phyloP scores from a whole-genome alignment of 1,140 invertebrate genomes.

The Cataglyphis hispanica region DNA sequence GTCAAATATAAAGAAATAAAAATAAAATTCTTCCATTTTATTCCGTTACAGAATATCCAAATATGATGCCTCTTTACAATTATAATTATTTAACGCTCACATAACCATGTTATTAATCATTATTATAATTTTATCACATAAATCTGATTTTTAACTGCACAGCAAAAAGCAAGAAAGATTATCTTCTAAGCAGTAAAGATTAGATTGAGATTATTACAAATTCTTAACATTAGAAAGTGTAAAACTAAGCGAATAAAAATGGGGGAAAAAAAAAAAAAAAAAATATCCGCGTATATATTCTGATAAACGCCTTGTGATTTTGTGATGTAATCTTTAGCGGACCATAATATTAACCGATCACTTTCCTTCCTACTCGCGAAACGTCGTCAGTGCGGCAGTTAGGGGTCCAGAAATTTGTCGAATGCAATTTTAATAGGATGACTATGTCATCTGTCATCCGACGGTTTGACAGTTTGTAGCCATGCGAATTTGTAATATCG shows the following conservation, averaged over 20 bases:
- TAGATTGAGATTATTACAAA: neutral
- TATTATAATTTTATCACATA: neutral
- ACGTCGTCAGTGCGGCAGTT: neutral
- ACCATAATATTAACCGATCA: constrained; percentile 29
- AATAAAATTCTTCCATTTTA: neutral
- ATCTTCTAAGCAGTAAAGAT: neutral
- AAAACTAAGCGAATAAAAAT: neutral
- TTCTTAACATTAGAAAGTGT: neutral
- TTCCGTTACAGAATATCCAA: neutral
- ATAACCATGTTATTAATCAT: neutral
- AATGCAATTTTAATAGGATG: neutral
- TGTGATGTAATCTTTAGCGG: constrained; percentile 12
- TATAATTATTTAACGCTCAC: neutral
- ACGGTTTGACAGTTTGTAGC: neutral
- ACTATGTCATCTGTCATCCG: neutral
- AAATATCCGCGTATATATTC: constrained; percentile 13
- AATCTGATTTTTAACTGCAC: neutral
- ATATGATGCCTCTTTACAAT: neutral
- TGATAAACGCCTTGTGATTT: neutral
- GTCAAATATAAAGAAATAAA: neutral
- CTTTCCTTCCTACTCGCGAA: constrained; percentile 30
- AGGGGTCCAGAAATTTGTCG: neutral
- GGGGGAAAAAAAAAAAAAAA: neutral
- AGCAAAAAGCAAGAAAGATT: neutral
- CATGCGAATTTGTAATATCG: neutral